phyloP scores from a whole-genome alignment of 2,888 invertebrate genomes.

The Cryptocephalus primarius region DNA sequence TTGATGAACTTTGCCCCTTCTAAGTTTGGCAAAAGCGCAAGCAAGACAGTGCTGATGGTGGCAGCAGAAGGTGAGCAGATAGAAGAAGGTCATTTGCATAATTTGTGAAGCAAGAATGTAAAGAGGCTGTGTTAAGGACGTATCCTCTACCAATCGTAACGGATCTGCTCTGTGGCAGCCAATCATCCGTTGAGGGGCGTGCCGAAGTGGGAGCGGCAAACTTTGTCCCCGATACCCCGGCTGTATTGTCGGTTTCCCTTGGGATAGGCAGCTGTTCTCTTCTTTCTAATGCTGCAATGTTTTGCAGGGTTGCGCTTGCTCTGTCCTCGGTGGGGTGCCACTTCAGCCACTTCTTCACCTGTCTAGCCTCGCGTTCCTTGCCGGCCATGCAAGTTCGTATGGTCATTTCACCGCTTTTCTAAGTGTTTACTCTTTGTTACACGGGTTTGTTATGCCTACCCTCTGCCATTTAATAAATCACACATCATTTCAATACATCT shows the following conservation, averaged over 20 bases:
- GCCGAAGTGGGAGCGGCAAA: constrained; percentile 7
- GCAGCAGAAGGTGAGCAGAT: constrained; percentile 30
- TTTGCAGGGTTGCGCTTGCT: constrained; percentile 19
- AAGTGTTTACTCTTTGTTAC: neutral
- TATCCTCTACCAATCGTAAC: constrained; percentile 14
- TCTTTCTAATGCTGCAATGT: constrained; percentile 11
- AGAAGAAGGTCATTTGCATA: constrained; percentile 31
- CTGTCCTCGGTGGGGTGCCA: constrained; percentile 25
- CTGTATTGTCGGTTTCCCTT: constrained; percentile 16
- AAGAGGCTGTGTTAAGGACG: constrained; percentile 19
- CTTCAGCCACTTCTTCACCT: constrained; percentile 33
- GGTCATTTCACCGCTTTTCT: constrained; percentile 13
- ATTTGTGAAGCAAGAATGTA: constrained; percentile 25
- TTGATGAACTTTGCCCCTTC: constrained; percentile 29
- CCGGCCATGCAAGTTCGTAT: constrained; percentile 18
- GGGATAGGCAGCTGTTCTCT: constrained; percentile 21
- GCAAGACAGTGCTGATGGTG: constrained; percentile 24
- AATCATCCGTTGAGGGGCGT: constrained; percentile 15
- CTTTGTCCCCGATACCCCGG: constrained; percentile 7
- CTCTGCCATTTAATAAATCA: neutral
- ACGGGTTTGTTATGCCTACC: constrained; percentile 1
- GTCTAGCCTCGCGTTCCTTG: constrained; percentile 19
- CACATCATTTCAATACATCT: constrained; percentile 5
- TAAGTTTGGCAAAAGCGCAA: constrained; percentile 33
- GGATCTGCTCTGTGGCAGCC: constrained; percentile 12